Conservation (phyloP, 1,140 invertebrate species). For the Cyclina sinensis region DNA sequence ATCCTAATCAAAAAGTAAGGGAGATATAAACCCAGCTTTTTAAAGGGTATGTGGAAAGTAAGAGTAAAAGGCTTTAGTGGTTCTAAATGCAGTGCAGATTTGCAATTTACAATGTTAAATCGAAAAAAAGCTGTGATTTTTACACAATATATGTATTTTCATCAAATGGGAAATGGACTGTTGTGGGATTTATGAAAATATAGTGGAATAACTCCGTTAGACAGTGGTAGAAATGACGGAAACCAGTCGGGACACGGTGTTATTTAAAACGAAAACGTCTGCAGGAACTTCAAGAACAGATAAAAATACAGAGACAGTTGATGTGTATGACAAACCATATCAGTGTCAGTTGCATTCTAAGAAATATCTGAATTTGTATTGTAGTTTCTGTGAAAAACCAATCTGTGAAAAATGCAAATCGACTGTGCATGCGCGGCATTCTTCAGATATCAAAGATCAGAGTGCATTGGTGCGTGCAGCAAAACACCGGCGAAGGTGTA, state of each 20-base stretch:
- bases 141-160: no score
- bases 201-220: no score
- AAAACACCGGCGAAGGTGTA: conserved; percentile 27
- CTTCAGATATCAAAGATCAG: conserved; percentile 33
- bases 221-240: neutral
- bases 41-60: no score
- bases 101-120: no score
- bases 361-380: conserved; percentile 30
- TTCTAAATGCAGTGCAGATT: no score
- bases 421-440: conserved; percentile 46
- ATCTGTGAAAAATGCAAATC: conserved; percentile 59
- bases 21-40: no score
- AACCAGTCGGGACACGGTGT: neutral
- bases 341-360: neutral
- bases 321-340: neutral
- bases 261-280: neutral
- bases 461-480: conserved; percentile 27
- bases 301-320: neutral
- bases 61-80: no score
- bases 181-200: no score
- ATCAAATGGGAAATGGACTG: no score
- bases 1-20: no score
- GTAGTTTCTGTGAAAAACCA: conserved; percentile 55
- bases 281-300: neutral
- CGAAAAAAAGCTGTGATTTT: no score